Base-by-base conservation (phyloP, 2,888 invertebrate species). In the Napeogenes inachia region DNA sequence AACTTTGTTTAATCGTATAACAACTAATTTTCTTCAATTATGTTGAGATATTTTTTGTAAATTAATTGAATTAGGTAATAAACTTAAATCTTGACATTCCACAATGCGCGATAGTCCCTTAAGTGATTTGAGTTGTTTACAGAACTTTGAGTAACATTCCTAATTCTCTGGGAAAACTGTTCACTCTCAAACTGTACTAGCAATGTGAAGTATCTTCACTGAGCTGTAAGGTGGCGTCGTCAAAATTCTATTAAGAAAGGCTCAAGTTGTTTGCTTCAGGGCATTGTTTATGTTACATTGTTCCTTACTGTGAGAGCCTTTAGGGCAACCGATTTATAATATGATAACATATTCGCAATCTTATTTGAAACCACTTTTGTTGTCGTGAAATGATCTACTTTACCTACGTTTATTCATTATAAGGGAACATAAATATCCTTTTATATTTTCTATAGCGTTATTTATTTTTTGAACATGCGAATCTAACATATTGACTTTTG, bases 221-320 rank as follows among this genome's bases (percentile, higher is more conserved):
- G 72, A 75, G 75, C 66, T 71, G 70, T 73, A 79, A 81, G 81
- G 79, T 80, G 78, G 71, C 73, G 75, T 71, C 71, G 74, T 80
- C 80, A 77, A 78, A 80, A 83, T 82, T 82, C 81, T 82, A 81
- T 84, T 82, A 82, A 79, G 80, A 78, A 77, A 76, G 80, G 77
- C 82, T 80, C 80, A 79, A 80, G 78, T 77, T 82, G 81, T 82
- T 81, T 82, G 80, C 76, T 75, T 71, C 75, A 59, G 66, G 72
- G 76, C 73, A 75, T 77, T 79, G 78, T 84, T 82, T 84, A 80
- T 80, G 81, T 80, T 75, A 81, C 78, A 76, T 80, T 78, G 76
- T 79, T 78, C 79, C 77, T 76, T 80, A 50, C 30, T 50, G 78
- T 78, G 74, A 75, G 77, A 76, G 75, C 73, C 76, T 74, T 68